A percentile compares a stretch with the other conserved stretches of the same genome.
Evolutionary conservation across 1,140 invertebrate species (phyloP).

Genomic region (Gyrodactylus bullatarudis): DNA sequence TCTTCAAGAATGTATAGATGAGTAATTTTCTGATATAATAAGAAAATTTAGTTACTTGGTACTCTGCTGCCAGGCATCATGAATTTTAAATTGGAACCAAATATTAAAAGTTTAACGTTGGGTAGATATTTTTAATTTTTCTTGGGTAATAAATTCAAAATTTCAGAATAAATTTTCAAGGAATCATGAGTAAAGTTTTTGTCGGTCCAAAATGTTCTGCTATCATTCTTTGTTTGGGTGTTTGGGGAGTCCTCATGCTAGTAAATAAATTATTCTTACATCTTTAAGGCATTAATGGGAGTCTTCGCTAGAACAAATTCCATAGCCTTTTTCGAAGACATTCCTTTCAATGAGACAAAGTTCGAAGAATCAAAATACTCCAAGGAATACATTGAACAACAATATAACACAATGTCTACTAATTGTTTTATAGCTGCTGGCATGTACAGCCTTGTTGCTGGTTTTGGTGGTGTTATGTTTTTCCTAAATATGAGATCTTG

Average conservation of each 20-base stretch:
- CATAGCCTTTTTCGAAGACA: conserved; percentile 7
- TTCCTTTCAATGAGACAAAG: conserved; percentile 1
- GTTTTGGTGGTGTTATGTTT: neutral
- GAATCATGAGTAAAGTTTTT: too few species aligned
- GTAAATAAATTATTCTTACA: neutral
- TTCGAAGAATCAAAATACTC: conserved; percentile 1
- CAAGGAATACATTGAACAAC: neutral
- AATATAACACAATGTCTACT: conserved; percentile 6
- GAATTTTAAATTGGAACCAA: too few species aligned
- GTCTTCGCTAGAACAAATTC: neutral
- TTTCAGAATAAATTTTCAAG: too few species aligned
- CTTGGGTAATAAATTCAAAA: too few species aligned
- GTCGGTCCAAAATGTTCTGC: neutral
- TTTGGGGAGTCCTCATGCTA: neutral
- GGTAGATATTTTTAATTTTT: too few species aligned
- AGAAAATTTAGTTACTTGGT: too few species aligned
- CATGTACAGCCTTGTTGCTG: conserved; percentile 3
- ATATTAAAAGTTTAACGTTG: too few species aligned
- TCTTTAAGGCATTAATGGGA: neutral
- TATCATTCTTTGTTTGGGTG: neutral
- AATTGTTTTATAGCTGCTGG: conserved; percentile 9
- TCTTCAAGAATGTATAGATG: too few species aligned
- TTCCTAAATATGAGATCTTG: neutral
- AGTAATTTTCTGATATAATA: too few species aligned
- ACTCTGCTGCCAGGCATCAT: too few species aligned